These are phyloP conservation scores for Pampus argenteus DNA, from an alignment of 2,797 vertebrate species.

Conservation along the genomic window DNA sequence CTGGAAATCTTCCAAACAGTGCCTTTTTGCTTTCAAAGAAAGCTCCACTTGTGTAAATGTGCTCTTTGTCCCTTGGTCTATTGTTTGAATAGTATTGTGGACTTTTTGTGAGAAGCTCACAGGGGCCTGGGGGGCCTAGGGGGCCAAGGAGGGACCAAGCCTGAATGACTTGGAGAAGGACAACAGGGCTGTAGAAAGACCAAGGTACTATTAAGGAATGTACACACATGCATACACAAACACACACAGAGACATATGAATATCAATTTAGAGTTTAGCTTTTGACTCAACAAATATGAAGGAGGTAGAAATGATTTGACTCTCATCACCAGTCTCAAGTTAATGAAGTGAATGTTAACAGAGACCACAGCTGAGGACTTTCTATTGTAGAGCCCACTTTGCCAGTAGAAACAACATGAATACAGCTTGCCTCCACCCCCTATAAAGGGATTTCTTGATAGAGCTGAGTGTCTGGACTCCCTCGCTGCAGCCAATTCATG, in stretches of 20 bases:
- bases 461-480: slow-evolving; percentile 67
- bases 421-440: slow-evolving; percentile 57
- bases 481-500: slow-evolving; percentile 74
- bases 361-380: slow-evolving; percentile 2
- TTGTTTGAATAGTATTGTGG: slow-evolving; percentile 93
- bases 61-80: slow-evolving; percentile 90
- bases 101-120: slow-evolving; percentile 88
- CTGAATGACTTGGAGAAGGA: slow-evolving; percentile 76
- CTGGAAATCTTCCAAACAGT: slow-evolving; percentile 90
- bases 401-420: slow-evolving; percentile 66
- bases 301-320: background rate
- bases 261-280: background rate
- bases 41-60: slow-evolving; percentile 93
- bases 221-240: slow-evolving; percentile 22
- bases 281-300: background rate
- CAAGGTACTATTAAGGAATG: slow-evolving; percentile 71
- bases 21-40: slow-evolving; percentile 90
- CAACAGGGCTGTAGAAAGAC: slow-evolving; percentile 44
- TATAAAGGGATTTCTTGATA: slow-evolving; percentile 73
- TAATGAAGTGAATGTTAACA: slow-evolving; percentile 27
- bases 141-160: slow-evolving; percentile 83
- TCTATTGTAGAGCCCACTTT: slow-evolving; percentile 35
- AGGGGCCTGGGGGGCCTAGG: slow-evolving; percentile 81
- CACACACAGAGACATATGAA: slow-evolving; percentile 19
- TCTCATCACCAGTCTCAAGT: slow-evolving; percentile 5